Evolutionary conservation across 1,140 invertebrate genomes (phyloP).

Genomic region (Dufourea novaeangliae): DNA sequence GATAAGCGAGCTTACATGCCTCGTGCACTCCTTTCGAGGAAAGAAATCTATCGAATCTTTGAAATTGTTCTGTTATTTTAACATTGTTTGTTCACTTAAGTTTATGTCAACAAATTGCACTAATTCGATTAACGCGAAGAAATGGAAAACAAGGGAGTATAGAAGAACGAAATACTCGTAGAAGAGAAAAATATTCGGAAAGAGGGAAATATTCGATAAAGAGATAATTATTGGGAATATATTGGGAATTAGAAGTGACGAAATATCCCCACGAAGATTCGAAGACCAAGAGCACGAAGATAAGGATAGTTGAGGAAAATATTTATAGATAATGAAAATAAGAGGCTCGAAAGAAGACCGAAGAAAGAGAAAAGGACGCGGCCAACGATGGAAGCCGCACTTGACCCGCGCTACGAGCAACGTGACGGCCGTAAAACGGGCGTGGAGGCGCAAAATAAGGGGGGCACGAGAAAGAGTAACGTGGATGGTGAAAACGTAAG

Average conservation of each 20-base stretch:
- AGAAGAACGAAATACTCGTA: too few relatives aligned
- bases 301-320: too few relatives aligned
- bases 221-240: too few relatives aligned
- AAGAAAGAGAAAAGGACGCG: background rate
- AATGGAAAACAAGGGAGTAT: too few relatives aligned
- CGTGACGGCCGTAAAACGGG: background rate
- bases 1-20: constrained; percentile 14
- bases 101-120: too few relatives aligned
- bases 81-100: too few relatives aligned
- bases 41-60: background rate
- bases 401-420: constrained; percentile 34
- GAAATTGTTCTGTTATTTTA: too few relatives aligned
- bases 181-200: too few relatives aligned
- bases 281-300: too few relatives aligned
- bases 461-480: background rate
- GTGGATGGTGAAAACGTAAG: constrained; percentile 25
- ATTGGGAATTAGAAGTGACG: background rate
- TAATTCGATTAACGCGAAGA: too few relatives aligned
- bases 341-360: background rate
- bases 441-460: constrained; percentile 3
- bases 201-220: too few relatives aligned
- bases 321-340: background rate
- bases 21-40: background rate
- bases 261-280: too few relatives aligned
- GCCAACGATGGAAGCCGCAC: constrained; percentile 13